These are phyloP conservation scores for Acleris literana DNA, from an alignment of 2,888 invertebrate genomes.

Conservation along the genomic window DNA sequence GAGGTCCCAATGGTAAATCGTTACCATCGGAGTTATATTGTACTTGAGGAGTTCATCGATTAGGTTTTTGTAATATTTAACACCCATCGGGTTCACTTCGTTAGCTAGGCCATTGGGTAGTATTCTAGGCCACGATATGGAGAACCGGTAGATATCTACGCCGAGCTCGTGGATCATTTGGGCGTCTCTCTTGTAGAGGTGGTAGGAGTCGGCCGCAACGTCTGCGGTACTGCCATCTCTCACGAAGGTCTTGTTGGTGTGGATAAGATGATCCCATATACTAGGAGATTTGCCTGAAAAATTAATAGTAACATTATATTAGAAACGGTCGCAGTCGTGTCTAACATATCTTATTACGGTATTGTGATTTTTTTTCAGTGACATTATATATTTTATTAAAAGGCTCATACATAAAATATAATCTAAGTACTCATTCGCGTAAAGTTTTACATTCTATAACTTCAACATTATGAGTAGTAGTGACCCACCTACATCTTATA, in stretches of 20 bases:
- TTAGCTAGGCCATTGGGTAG: conserved; percentile 87
- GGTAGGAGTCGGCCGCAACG: conserved; percentile 87
- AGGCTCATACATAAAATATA: no score
- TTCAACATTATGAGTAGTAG: no score
- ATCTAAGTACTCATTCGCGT: no score
- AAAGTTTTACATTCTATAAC: no score
- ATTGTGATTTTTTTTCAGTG: no score
- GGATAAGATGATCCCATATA: conserved; percentile 84
- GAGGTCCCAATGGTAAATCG: conserved; percentile 89
- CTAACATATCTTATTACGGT: no score
- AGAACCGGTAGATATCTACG: conserved; percentile 88
- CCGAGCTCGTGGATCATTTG: conserved; percentile 85
- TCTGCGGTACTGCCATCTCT: conserved; percentile 84
- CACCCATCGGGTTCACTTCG: conserved; percentile 86
- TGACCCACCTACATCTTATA: not conserved
- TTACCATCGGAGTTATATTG: conserved; percentile 88
- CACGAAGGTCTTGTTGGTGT: conserved; percentile 79
- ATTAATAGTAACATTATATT: not conserved
- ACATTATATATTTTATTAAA: no score
- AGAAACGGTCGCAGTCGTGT: no score
- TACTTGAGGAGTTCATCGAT: conserved; percentile 87
- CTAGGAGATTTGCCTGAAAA: conserved; percentile 85
- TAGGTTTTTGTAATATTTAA: conserved; percentile 90
- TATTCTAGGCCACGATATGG: conserved; percentile 90
- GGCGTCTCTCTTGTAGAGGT: conserved; percentile 85